Evolutionary conservation across 2,888 invertebrate genomes (phyloP).

Genomic region (Tupiocoris notatus): DNA sequence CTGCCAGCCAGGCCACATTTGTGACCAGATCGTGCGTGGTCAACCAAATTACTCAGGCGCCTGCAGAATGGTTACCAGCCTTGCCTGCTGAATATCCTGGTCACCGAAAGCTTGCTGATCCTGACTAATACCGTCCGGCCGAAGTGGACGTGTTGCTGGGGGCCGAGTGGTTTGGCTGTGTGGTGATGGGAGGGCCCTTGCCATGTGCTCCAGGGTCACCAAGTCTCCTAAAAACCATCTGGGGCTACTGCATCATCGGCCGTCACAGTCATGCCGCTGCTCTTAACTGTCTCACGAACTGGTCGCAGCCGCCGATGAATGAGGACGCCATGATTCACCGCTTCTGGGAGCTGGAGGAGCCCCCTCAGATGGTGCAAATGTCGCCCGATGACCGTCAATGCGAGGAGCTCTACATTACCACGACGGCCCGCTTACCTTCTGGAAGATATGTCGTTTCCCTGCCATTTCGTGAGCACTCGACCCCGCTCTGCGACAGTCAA

Average conservation of each 20-base stretch:
- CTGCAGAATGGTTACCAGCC: no score
- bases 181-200: conserved; percentile 6
- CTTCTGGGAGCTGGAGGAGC: conserved; percentile 1
- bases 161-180: conserved; percentile 26
- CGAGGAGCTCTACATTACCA: not conserved
- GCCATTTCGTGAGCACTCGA: not conserved
- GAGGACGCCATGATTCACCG: not conserved
- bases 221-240: not conserved
- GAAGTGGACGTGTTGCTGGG: conserved; percentile 5
- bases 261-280: no score
- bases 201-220: not conserved
- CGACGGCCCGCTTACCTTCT: not conserved
- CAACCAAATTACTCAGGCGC: no score
- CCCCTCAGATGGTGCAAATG: no score
- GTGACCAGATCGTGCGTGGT: no score
- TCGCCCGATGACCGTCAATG: not conserved
- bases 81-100: no score
- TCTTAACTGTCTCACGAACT: no score
- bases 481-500: not conserved
- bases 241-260: no score
- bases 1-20: no score
- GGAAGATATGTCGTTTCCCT: no score
- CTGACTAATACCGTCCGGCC: not conserved
- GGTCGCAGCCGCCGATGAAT: no score
- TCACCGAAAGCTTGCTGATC: conserved; percentile 29